Evolutionary conservation across 2,797 vertebrate species (phyloP).

Genomic region (Melanotaenia pygmaea): DNA sequence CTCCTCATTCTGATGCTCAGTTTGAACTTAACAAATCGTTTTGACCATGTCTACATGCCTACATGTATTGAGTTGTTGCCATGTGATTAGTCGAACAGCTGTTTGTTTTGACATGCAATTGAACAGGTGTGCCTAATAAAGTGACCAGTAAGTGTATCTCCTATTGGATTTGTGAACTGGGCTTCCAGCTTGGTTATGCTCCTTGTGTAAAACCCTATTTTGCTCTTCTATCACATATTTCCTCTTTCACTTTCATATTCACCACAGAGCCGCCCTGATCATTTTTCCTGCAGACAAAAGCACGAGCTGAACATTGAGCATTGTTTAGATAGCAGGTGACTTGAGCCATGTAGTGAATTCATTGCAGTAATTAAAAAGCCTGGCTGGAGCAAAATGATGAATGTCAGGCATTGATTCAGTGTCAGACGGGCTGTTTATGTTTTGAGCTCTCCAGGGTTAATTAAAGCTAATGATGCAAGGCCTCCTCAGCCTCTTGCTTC

Average conservation of each 20-base stretch:
- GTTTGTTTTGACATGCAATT: too few relatives aligned
- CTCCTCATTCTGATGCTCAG: too few relatives aligned
- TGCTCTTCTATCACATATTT: constrained; percentile 6
- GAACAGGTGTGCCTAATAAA: too few relatives aligned
- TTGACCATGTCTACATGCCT: too few relatives aligned
- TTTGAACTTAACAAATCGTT: too few relatives aligned
- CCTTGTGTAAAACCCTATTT: not conserved
- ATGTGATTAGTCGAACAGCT: too few relatives aligned
- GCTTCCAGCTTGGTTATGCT: too few relatives aligned
- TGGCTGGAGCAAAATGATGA: constrained; percentile 74
- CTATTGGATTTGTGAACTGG: too few relatives aligned
- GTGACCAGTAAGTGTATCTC: too few relatives aligned
- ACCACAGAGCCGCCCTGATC: constrained; percentile 1
- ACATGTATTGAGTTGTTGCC: too few relatives aligned
- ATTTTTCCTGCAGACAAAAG: constrained; percentile 47
- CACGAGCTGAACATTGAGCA: constrained; percentile 51
- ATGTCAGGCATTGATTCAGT: constrained; percentile 76
- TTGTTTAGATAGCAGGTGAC: constrained; percentile 59
- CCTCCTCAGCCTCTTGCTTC: constrained; percentile 53
- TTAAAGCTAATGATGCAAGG: constrained; percentile 65
- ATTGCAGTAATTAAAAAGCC: constrained; percentile 79
- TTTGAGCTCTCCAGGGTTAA: constrained; percentile 49
- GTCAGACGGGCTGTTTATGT: constrained; percentile 51
- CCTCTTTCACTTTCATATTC: constrained; percentile 5
- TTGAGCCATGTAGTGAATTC: constrained; percentile 68